These are phyloP conservation scores for Hemichromis elongatus DNA, from an alignment of 2,113 vertebrate genomes.

Conservation along the genomic window DNA sequence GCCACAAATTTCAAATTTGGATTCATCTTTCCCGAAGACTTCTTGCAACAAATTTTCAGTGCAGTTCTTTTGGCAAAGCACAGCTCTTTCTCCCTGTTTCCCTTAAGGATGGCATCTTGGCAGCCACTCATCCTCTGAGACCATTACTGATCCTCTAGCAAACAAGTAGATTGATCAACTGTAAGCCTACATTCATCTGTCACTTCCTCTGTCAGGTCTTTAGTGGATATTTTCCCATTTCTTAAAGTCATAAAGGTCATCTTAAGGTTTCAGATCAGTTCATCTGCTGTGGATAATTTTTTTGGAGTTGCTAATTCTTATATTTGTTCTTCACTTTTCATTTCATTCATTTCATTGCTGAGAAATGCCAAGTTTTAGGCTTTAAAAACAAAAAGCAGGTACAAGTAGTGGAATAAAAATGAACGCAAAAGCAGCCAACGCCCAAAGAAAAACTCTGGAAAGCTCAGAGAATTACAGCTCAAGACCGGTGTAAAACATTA, in stretches of 20 bases:
- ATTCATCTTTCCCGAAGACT: background rate
- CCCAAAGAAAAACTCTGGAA: background rate
- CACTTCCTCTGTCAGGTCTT: background rate
- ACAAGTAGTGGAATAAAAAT: background rate
- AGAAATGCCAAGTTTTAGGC: background rate
- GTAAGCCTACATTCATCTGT: background rate
- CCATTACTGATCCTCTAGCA: background rate
- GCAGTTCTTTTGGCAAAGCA: background rate
- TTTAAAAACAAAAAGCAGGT: background rate
- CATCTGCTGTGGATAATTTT: background rate
- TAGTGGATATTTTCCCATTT: background rate
- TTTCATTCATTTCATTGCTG: background rate
- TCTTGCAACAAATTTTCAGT: background rate
- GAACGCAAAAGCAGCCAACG: background rate
- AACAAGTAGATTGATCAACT: background rate
- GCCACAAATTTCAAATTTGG: no score
- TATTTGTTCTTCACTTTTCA: background rate
- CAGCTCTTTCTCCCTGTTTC: background rate
- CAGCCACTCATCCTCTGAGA: background rate
- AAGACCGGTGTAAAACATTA: background rate
- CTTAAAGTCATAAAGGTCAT: background rate
- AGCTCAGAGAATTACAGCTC: background rate
- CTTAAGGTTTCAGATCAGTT: background rate
- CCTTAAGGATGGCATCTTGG: background rate
- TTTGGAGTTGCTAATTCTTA: background rate